Conservation (phyloP, 2,888 invertebrate genomes). For the Tricholauxania praeusta region DNA sequence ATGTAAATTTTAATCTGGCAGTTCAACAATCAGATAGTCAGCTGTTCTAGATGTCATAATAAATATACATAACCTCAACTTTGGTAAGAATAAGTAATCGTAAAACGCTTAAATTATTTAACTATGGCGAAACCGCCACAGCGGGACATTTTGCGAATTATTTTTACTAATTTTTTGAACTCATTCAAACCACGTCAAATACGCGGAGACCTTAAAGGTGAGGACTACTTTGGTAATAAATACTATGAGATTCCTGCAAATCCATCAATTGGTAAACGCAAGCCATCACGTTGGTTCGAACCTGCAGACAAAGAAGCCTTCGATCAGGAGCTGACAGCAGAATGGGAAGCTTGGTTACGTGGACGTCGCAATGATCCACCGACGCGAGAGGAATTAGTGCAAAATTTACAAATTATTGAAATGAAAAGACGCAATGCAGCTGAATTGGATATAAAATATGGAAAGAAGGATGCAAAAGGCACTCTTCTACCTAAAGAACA, state of each 20-base stretch:
- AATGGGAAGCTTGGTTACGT: conserved; percentile 91
- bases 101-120: no score
- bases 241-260: conserved; percentile 84
- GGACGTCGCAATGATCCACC: conserved; percentile 78
- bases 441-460: conserved; percentile 74
- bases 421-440: conserved; percentile 82
- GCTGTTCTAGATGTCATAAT: conserved; percentile 34
- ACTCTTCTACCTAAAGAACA: conserved; percentile 61
- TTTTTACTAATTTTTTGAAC: conserved; percentile 64
- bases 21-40: background rate
- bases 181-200: conserved; percentile 70
- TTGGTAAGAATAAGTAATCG: no score
- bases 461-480: conserved; percentile 57
- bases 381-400: conserved; percentile 77
- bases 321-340: conserved; percentile 81
- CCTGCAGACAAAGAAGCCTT: conserved; percentile 74
- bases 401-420: conserved; percentile 78
- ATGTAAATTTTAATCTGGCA: no score
- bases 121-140: conserved; percentile 54
- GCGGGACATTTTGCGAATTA: conserved; percentile 63
- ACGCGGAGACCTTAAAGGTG: conserved; percentile 73
- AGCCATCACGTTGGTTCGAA: conserved; percentile 79
- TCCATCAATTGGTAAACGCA: conserved; percentile 75
- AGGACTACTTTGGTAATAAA: conserved; percentile 84
- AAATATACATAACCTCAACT: conserved; percentile 5